Base-by-base conservation (phyloP, 2,113 vertebrate genomes). In the Mormyrus lacerda region DNA sequence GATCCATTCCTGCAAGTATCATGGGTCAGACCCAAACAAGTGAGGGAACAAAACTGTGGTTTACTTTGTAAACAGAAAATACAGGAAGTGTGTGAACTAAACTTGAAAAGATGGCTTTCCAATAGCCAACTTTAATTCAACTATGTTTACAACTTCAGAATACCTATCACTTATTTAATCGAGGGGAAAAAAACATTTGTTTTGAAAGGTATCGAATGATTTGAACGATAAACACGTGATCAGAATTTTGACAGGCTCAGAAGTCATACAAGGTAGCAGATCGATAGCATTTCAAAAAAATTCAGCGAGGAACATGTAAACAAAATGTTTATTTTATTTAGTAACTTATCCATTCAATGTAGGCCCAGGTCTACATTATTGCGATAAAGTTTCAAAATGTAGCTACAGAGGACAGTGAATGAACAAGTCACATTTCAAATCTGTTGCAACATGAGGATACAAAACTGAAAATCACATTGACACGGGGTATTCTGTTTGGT, bases 401-500 rank as follows among this genome's bases (percentile, higher is more conserved):
- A 84, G 39, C 82, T 84, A 84, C 39, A 84, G 44, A 84, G 19
- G 44, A 84, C 44, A 45, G 24, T 47, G 82, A 84, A 84, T 84
- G 82, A 84, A 24, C 82, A 84, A 79, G 73, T 79, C 35, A 42
- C 35, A 42, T 42, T 79, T 79, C 73, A 79, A 79, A 79, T 79
- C 69, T 83, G 19, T 47, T n/a, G 82, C 44, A 84, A 84, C 35
- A 84, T 9, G 9, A 84, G 21, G 82, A 84, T 84, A 47, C 24
- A 84, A 84, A 84, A 84, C 39, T 84, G 42, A 84, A 84, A 84
- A 84, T 84, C 21, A 84, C 82, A 84, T 42, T 4, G 44, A 47
- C n/a, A 79, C 3, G 9, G 82, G 82, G 82, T 47, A 47, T 47
- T 84, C 82, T n/a, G 82, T 84, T 84, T 84, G 82, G 82, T 84